Base-by-base conservation (phyloP, 2,888 invertebrate genomes). In the Cybosia mesomella region DNA sequence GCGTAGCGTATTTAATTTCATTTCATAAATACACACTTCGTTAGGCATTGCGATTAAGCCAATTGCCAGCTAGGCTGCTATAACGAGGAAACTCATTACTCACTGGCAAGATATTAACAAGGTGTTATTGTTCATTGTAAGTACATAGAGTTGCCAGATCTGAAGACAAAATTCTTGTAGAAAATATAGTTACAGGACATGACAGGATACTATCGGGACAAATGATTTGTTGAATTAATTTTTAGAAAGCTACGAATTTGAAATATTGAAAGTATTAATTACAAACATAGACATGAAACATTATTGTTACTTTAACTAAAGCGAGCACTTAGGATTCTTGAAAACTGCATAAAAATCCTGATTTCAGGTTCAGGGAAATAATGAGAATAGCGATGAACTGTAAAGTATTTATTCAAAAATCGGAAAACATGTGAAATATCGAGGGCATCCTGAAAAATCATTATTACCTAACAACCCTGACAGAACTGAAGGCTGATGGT, bases 61-160 rank as follows among this genome's bases (percentile, higher is more conserved):
- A 82, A 80, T 80, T 77, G 80, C 73, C 58, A 63, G 77, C 68
- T 57, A 55, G 66, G 60, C 66, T 68, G 66, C 53, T 71, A 72
- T 82, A 80, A 80, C 78, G 80, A 80, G 80, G 78, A 80, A 75
- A 67, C 74, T 75, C 80, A 80, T 80, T 82, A 80, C 69, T 82
- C 75, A 80, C 75, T 64, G 74, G 68, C 68, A 36, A 57, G 73
- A 67, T 68, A 73, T 77, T 80, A 72, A 82, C 82, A 74, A 80
- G 80, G 73, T 74, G 63, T 80, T 74, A 71, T 74, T 82, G 72
- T 82, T 72, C 66, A 64, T 75, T 61, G 64, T 62, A 64, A 34
- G 10, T 34, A 24, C 54, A 11, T 3, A 22, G 54, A 13, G 32
- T 57, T 57, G 57, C 77, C 72, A 61, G 59, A 77, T 36, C 18